A percentile compares a stretch with the other conserved stretches of the same genome.
Conservation (phyloP, 2,797 vertebrate species). For the Garrulus glandarius region DNA sequence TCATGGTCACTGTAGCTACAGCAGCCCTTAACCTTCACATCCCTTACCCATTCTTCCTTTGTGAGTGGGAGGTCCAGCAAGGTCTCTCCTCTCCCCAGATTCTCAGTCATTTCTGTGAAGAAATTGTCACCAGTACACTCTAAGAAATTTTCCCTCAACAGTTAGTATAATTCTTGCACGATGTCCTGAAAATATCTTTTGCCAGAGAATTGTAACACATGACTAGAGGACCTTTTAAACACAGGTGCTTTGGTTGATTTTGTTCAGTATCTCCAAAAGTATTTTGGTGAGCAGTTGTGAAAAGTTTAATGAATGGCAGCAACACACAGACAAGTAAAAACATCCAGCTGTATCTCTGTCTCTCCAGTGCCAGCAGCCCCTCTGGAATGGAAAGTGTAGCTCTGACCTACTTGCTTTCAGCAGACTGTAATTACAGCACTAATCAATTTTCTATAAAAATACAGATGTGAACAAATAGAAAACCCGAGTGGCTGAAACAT, state of each 20-base stretch:
- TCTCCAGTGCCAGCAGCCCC: neutral
- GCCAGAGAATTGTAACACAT: neutral
- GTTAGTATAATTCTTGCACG: neutral
- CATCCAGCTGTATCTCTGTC: conserved; percentile 12
- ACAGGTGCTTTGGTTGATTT: neutral
- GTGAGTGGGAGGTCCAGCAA: neutral
- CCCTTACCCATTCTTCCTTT: neutral
- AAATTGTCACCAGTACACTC: neutral
- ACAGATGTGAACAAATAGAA: conserved; percentile 5
- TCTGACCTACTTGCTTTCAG: conserved; percentile 60
- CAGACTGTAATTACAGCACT: conserved; percentile 26
- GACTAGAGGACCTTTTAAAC: neutral
- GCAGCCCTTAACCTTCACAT: neutral
- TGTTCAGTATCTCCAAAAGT: neutral
- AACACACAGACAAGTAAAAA: neutral
- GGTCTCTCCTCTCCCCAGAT: neutral
- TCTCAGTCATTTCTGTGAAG: fast-evolving
- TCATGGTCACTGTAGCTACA: neutral
- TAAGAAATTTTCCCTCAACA: neutral
- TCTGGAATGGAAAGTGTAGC: neutral
- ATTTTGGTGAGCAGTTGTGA: neutral
- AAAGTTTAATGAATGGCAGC: neutral
- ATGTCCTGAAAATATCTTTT: neutral
- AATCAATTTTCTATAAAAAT: conserved; percentile 43
- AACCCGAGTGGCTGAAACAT: conserved; percentile 12